phyloP scores from a whole-genome alignment of 2,113 vertebrate species.

The Corvus hawaiiensis region DNA sequence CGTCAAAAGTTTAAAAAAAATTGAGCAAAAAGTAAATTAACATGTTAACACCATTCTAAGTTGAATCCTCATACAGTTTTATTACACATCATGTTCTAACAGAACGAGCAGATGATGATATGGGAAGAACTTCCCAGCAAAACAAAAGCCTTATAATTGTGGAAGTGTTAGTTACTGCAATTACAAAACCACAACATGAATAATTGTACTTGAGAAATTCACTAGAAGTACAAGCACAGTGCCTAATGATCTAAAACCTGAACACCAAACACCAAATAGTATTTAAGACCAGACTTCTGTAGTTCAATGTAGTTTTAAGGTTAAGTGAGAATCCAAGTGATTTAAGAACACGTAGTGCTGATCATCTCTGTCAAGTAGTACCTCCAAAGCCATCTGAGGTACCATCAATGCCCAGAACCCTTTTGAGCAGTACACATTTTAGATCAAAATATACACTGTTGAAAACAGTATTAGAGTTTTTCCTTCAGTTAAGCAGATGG shows the following conservation, averaged over 20 bases:
- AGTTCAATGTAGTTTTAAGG: not conserved
- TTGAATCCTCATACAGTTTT: not conserved
- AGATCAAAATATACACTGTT: not conserved
- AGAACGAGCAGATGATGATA: slow-evolving; percentile 23
- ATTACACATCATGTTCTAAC: not conserved
- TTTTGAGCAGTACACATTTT: not conserved
- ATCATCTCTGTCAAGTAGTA: not conserved
- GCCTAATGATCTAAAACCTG: not conserved
- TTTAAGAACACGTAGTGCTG: not conserved
- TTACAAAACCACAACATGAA: slow-evolving; percentile 45
- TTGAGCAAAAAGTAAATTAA: not conserved
- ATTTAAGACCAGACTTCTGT: not conserved
- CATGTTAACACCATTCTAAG: not conserved
- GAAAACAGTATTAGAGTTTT: not conserved
- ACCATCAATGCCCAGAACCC: not conserved
- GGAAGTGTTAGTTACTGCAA: slow-evolving; percentile 26
- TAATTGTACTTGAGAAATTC: slow-evolving; percentile 33
- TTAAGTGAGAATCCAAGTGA: not conserved
- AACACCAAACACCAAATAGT: not conserved
- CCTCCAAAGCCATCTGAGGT: not conserved
- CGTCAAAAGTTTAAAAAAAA: not conserved
- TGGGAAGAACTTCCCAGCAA: not conserved
- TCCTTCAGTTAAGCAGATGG: not conserved
- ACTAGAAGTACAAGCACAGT: not conserved
- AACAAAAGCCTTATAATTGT: slow-evolving; percentile 54